A percentile compares a stretch with the other conserved stretches of the same genome.
These are phyloP conservation scores for Mastigias papua DNA, from an alignment of 30 jellyfish, hydroid and myxozoan genomes.

Conservation along the genomic window DNA sequence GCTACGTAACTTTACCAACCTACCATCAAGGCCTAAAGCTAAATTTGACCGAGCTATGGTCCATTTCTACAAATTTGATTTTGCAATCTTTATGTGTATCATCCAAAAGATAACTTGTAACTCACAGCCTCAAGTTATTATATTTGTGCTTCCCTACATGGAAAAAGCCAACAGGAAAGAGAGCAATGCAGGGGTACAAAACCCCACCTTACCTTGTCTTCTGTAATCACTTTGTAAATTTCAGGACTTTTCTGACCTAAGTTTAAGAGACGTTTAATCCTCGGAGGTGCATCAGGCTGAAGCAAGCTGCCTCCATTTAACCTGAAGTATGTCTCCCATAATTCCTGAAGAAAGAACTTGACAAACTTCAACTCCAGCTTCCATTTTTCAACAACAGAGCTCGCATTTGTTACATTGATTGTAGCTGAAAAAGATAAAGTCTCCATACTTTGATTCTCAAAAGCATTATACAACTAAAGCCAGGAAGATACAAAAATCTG, in stretches of 20 bases:
- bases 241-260: conserved; percentile 47
- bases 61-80: too few species aligned
- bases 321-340: conserved; percentile 65
- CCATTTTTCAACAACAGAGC: conserved; percentile 4
- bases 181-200: too few species aligned
- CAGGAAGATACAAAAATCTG: too few species aligned
- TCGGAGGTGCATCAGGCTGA: conserved; percentile 70
- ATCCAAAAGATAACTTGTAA: too few species aligned
- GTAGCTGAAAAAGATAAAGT: conserved; percentile 8
- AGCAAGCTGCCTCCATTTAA: conserved; percentile 30
- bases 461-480: too few species aligned
- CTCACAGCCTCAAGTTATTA: too few species aligned
- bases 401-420: conserved; percentile 25
- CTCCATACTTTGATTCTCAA: neutral
- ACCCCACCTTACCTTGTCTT: conserved; percentile 79
- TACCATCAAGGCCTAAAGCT: too few species aligned
- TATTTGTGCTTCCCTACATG: too few species aligned
- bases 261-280: conserved; percentile 42
- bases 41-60: too few species aligned
- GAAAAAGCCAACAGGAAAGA: too few species aligned
- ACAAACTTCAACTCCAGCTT: conserved; percentile 34
- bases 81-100: too few species aligned
- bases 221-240: conserved; percentile 46
- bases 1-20: too few species aligned
- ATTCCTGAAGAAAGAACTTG: conserved; percentile 38